Evolutionary conservation across 1,140 invertebrate species (phyloP).

Genomic region (Eupeodes corollae): DNA sequence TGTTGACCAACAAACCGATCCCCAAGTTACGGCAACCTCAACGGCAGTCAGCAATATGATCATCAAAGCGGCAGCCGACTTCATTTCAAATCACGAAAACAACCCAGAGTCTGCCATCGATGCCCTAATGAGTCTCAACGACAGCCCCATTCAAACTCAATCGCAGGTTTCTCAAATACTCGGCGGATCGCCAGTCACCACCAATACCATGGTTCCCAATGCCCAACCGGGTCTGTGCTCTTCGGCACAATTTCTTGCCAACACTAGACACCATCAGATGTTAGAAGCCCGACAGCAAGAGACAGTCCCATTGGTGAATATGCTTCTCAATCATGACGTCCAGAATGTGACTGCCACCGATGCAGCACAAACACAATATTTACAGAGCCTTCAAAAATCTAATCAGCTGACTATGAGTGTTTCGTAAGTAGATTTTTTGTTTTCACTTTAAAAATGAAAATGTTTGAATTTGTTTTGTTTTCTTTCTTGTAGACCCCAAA

Average conservation of each 20-base stretch:
- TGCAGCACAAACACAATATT: conserved; percentile 8
- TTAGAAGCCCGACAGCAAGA: conserved; percentile 6
- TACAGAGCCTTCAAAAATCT: conserved; percentile 7
- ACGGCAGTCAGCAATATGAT: conserved; percentile 56
- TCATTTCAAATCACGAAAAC: conserved; percentile 44
- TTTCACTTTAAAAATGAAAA: too few relatives aligned
- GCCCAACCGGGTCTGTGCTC: neutral
- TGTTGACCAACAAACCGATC: neutral
- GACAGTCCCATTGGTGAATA: conserved; percentile 10
- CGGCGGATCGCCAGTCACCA: too few relatives aligned
- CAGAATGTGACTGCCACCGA: conserved; percentile 7
- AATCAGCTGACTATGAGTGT: neutral
- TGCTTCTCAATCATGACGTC: conserved; percentile 8
- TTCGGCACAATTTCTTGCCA: neutral
- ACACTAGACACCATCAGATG: conserved; percentile 1
- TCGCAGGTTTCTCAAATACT: neutral
- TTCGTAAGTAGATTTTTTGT: conserved; percentile 1
- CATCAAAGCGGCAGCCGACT: conserved; percentile 51
- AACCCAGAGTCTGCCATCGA: conserved; percentile 41
- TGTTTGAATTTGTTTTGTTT: too few relatives aligned
- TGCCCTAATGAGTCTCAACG: conserved; percentile 40
- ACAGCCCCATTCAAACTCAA: conserved; percentile 32
- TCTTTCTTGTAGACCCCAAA: neutral
- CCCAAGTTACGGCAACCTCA: conserved; percentile 39
- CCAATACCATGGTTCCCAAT: too few relatives aligned